phyloP scores from a whole-genome alignment of 2,888 invertebrate genomes.

The Pemphredon lugubris region DNA sequence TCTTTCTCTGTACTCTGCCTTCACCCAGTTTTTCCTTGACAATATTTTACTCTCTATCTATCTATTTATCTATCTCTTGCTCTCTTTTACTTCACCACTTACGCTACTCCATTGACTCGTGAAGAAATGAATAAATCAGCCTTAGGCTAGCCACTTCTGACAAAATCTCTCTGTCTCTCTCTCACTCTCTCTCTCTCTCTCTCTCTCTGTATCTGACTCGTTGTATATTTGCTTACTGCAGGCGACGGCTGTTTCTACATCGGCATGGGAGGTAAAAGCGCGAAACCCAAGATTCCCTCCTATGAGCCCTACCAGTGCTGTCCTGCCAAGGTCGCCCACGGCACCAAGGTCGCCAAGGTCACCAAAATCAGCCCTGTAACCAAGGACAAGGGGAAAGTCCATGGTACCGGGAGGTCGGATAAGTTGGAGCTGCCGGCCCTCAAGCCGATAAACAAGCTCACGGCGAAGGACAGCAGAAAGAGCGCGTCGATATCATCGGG shows the following conservation, averaged over 20 bases:
- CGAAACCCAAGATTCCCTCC: slow-evolving; percentile 87
- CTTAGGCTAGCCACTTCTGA: slow-evolving; percentile 64
- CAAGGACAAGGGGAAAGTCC: slow-evolving; percentile 64
- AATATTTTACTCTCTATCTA: slow-evolving; percentile 2
- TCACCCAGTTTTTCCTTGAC: slow-evolving; percentile 11
- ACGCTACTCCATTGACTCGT: slow-evolving; percentile 56
- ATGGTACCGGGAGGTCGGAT: slow-evolving; percentile 54
- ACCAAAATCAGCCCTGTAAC: slow-evolving; percentile 85
- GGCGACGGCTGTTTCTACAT: slow-evolving; percentile 99
- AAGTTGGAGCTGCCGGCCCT: slow-evolving; percentile 67
- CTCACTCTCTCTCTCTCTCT: slow-evolving; percentile 27
- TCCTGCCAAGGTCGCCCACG: slow-evolving; percentile 91
- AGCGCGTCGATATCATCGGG: slow-evolving; percentile 68
- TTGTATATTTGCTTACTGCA: slow-evolving; percentile 94
- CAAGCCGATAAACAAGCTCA: slow-evolving; percentile 81
- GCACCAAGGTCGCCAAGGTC: slow-evolving; percentile 91
- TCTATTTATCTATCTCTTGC: not conserved
- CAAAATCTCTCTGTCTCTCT: slow-evolving; percentile 41
- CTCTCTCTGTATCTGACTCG: slow-evolving; percentile 75
- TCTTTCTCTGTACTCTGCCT: slow-evolving; percentile 14
- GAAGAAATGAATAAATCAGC: slow-evolving; percentile 54
- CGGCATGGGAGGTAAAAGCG: slow-evolving; percentile 94
- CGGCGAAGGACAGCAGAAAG: slow-evolving; percentile 81
- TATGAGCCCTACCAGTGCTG: slow-evolving; percentile 96
- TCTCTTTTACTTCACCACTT: slow-evolving; percentile 9